These are phyloP conservation scores for Motacilla alba DNA, from an alignment of 2,113 vertebrate genomes.

Conservation along the genomic window DNA sequence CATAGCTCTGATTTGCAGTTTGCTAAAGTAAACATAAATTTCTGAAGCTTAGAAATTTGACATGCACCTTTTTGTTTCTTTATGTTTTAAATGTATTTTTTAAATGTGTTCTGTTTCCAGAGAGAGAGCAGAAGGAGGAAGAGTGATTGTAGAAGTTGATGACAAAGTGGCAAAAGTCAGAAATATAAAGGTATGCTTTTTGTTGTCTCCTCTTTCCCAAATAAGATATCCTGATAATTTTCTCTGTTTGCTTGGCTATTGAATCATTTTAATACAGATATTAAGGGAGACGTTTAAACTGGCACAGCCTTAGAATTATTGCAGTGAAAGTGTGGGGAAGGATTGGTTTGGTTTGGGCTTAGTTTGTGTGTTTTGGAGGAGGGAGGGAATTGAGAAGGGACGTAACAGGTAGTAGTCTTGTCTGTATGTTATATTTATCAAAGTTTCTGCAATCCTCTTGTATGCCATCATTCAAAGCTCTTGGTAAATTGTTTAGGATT, in stretches of 20 bases:
- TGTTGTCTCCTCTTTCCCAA: not conserved
- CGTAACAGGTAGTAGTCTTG: not conserved
- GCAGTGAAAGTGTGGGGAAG: not conserved
- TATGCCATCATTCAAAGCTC: not conserved
- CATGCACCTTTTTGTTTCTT: not conserved
- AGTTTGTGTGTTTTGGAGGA: accelerated
- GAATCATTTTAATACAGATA: not conserved
- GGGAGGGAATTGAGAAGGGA: not conserved
- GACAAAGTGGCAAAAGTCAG: constrained; percentile 86
- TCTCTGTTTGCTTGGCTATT: not conserved
- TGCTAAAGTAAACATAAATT: not conserved
- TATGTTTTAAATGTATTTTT: not conserved
- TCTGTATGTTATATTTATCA: not conserved
- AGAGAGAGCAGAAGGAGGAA: constrained; percentile 84
- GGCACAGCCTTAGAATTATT: not conserved
- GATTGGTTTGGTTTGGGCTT: not conserved
- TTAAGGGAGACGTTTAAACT: not conserved
- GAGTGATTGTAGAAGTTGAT: constrained; percentile 87
- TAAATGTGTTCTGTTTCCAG: constrained; percentile 69
- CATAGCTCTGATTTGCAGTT: not conserved
- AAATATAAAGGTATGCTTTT: constrained; percentile 87
- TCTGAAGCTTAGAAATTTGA: not conserved
- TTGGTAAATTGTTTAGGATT: not conserved
- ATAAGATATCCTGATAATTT: not conserved
- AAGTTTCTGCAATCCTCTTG: not conserved